Evolutionary conservation across 2,113 vertebrate species (phyloP), one percentile per base, ranked within the genome.

Genomic region (Trichechus manatus): DNA sequence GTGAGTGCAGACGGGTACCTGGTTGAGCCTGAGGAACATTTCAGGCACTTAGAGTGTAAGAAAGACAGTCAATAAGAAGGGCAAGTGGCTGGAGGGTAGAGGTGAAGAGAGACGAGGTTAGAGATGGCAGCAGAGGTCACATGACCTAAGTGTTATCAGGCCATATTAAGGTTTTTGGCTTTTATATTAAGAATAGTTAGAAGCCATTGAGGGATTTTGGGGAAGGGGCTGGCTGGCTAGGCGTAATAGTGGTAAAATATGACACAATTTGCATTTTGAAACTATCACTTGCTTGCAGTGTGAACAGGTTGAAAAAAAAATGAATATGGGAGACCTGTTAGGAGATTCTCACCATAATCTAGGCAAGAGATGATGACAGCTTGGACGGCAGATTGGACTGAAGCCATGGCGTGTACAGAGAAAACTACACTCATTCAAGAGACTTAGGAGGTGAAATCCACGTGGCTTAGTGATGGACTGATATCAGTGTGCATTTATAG

Each of bases 161-260:
- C 10, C 22, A 22, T 5, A 5, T 9, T 20, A 81, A 85, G 29
- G 50, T 72, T 68, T 44, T 59, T 77, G 36, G 56, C 2, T 25
- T 85, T 90, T 85, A 42, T n/a, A 50, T 29, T 78, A 81, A 82
- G 68, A 88, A 75, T 13, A 64, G 47, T 63, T 83, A 90, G 86
- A 87, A n/a, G 39, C 5, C 86, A 39, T 17, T 42, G 50, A 91
- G 39, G 47, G 27, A 77, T n/a, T 89, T 36, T 86, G 74, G 15
- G 95, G 78, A 56, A 47, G 25, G 42, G 33, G 13, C 75, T 87
- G 10, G 27, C 2, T 3, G 10, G 27, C 2, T 3, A 64, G 47
- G 72, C 75, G 8, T 27, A 93, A 4, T 19, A 27, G 39, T 9
- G 19, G 88, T n/a, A 92, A 83, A 29, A 47, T 22, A 14, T 50